Base-by-base conservation (phyloP, 2,888 invertebrate genomes). In the Meta bourneti region DNA sequence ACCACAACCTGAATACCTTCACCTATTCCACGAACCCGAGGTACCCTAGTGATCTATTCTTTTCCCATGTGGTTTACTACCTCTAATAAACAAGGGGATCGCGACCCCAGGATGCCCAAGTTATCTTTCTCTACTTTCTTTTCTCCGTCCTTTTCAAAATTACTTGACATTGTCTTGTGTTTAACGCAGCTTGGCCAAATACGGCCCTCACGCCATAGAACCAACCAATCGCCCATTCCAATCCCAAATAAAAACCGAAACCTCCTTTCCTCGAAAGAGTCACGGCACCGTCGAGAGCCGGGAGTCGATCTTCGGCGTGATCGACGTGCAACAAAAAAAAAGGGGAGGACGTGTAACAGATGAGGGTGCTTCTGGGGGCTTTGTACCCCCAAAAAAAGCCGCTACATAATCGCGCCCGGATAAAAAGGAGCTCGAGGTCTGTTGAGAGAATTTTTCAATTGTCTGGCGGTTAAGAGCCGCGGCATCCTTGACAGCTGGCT, bases 391-490 rank as follows among this genome's bases (percentile, higher is more conserved):
- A 78, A 85, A 85, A 85, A 85, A 85, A 78, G 49, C 82, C 75
- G 77, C 54, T 81, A 82, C 89, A 78, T 90, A 90, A 90, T 90
- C 89, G 78, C 89, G 78, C 77, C 72, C 61, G 89, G 89, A 83
- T 90, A 79, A 90, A 90, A 82, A 89, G 89, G 89, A 78, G 79
- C 75, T 49, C 81, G 52, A 52, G 77, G 82, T 34, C 69, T 72
- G 86, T 82, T 77, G 61, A 79, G 82, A 77, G 82, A 89, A 89
- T 90, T 90, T 90, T 90, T 90, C 89, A 90, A 90, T 90, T 90
- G 89, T 90, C 78, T 84, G 72, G 89, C 78, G 83, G 89, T 70
- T 82, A 70, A 69, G 71, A 54, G 77, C 70, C 74, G 72, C 52
- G 71, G n/a, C 72, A 71, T 77, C 71, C 89, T 54, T 85, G 85